Evolutionary conservation across 2,888 invertebrate species (phyloP), one percentile per base, ranked within the genome.

Genomic region (Zaprionus bogoriensis): DNA sequence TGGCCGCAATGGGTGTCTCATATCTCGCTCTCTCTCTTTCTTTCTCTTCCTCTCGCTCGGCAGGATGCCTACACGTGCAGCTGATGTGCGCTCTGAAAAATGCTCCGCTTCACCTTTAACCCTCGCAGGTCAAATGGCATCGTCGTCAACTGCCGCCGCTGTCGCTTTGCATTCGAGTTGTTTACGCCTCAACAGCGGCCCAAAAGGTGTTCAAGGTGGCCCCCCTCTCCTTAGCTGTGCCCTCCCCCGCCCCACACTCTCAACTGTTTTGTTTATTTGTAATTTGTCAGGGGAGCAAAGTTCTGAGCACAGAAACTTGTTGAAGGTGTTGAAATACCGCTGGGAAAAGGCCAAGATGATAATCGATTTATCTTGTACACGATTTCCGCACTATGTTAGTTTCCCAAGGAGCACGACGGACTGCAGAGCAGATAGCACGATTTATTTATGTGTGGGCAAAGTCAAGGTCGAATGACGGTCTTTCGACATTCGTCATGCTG

Each of bases 81-180:
- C 12, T 14, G 28, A 28, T 54, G 60, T 41, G 30, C 42, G 38
- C 30, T 54, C 58, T 42, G 12, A 36, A 9, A 14, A 1, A 14
- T 38, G 20, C 32, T 36, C 54, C 10, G 9, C 57, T 14, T 63
- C 41, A 55, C 39, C 65, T 50, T 54, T 61, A 62, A 63, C 66
- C 50, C 62, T 19, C 54, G 17, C 58, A 63, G 74, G 59, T 76
- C 62, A 64, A 80, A 50, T 65, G 27, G 30, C 48, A 59, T 69
- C 69, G 63, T 45, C 65, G 69, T 80, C 83, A 69, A n/a, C n/a
- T n/a, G n/a, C 54, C 61, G 80, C 59, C 48, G 52, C 75, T 71
- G 84, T 84, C 84, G 84, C 61, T 84, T 81, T 71, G 63, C 81
- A 84, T 80, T 76, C 63, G 51, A 39, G 78, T 80, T 80, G 80